Evolutionary conservation across 2,888 invertebrate genomes (phyloP), one percentile per base, ranked within the genome.

Genomic region (Drosophila glabriapex): DNA sequence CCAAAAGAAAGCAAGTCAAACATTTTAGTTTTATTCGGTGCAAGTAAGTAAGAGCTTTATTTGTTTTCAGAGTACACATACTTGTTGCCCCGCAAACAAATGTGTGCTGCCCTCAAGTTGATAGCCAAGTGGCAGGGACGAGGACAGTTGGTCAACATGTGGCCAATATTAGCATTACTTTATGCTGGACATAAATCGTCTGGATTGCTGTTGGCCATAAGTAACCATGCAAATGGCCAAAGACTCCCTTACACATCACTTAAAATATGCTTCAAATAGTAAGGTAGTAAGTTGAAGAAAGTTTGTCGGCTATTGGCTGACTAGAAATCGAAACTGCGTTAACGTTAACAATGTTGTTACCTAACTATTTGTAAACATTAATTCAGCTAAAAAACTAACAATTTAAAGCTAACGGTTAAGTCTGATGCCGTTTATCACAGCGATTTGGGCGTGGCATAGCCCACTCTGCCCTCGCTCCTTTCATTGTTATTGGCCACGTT

Each of bases 111-210:
- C 63, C 65, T 68, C 61, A 62, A 64, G 37, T 61, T 59, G 56
- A 58, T 58, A 25, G 56, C 9, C 41, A 58, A 22, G n/a, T 43
- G 31, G 28, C 60, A 64, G 63, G 33, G 64, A 63, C 66, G 58
- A 29, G 49, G 67, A 46, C 70, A 71, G 72, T 68, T 78, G 72
- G 73, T 83, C 73, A 86, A 25, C 72, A 81, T 75, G 63, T 62
- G 68, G 76, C 50, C 70, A 68, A 55, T 75, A 85, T 86, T 86
- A 77, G 73, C 59, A 54, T 19, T 49, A 65, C 71, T 76, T 82
- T 83, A 78, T 77, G 74, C 63, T 67, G 16, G 61, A 59, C 88
- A 90, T 85, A 90, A 90, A 85, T 85, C 68, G 85, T 90, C 85
- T 88, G 85, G 68, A 19, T 46, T 16, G 46, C 54, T 56, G 64